Base-by-base conservation (phyloP, 2,888 invertebrate species). In the Pherbina coryleti region DNA sequence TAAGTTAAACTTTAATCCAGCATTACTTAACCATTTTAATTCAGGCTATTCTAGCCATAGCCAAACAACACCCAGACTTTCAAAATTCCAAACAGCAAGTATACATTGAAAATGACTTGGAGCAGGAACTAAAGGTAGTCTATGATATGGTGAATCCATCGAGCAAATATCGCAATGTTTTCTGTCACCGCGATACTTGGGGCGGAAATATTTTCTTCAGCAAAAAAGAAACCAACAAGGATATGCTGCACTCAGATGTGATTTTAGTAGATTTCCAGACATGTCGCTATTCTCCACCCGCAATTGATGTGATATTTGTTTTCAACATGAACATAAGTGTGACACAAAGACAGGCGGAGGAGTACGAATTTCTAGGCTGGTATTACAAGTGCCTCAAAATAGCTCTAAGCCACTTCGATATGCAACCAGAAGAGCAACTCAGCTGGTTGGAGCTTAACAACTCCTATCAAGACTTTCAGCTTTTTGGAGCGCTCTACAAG, bases 131-230 rank as follows among this genome's bases (percentile, higher is more conserved):
- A 34, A 84, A 85, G 19, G 79, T 78, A 0, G 79, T 87, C 0
- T 88, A 85, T 44, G 84, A 82, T n/a, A 88, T 88, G 85, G 83
- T 84, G 0, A 85, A 85, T 67, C 79, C 89, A 17, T 88, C 90
- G 4, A 51, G 84, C 66, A 83, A 83, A 67, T 88, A 90, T 86
- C 83, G 88, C 5, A 91, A 91, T 80, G 91, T 91, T 0, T 83
- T 92, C 1, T 90, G 90, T n/a, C 90, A 90, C 82, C 86, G 88
- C 2, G 90, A 90, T 82, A 83, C 86, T 53, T 90, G 90, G 90
- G 83, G 84, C n/a, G 89, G 88, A 14, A 90, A 90, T 83, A 84
- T 89, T 11, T 86, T 90, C 79, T 86, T 87, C 70, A 83, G 84
- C 3, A 78, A 19, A 51, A 70, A 3, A 14, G 5, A 8, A 78